Percentiles rank a stretch among this genome's conserved stretches.
Evolutionary conservation across 2,797 vertebrate species (phyloP).

Genomic region (Bryconaethiops microstoma): DNA sequence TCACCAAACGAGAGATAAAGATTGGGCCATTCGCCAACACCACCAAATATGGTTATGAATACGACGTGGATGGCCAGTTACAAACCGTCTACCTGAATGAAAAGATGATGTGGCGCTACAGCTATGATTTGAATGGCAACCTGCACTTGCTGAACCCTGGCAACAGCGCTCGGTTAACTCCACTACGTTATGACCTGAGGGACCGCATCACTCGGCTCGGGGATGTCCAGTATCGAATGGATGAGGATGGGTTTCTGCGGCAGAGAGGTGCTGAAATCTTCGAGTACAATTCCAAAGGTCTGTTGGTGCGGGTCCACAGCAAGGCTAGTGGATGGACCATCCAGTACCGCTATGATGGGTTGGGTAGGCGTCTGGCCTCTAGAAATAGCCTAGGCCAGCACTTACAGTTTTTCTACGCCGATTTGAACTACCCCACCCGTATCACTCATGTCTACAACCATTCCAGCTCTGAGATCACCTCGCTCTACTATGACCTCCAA

Average conservation of each 20-base stretch:
- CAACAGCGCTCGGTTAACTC: slow-evolving; percentile 91
- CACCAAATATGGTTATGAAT: slow-evolving; percentile 96
- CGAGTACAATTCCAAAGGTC: slow-evolving; percentile 97
- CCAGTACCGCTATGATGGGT: slow-evolving; percentile 94
- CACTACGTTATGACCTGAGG: slow-evolving; percentile 92
- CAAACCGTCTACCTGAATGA: slow-evolving; percentile 97
- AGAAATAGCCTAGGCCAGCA: slow-evolving; percentile 95
- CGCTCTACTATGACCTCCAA: slow-evolving; percentile 96
- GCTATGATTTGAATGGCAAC: slow-evolving; percentile 97
- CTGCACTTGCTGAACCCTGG: slow-evolving; percentile 94
- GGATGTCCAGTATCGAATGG: slow-evolving; percentile 92
- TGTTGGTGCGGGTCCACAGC: slow-evolving; percentile 93
- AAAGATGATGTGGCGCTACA: slow-evolving; percentile 97
- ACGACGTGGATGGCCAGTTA: slow-evolving; percentile 95
- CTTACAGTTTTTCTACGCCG: slow-evolving; percentile 97
- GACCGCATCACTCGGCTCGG: slow-evolving; percentile 96
- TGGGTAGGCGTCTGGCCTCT: slow-evolving; percentile 91
- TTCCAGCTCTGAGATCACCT: slow-evolving; percentile 97
- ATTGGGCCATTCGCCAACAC: slow-evolving; percentile 98
- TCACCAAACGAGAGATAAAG: slow-evolving; percentile 96
- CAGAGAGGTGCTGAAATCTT: slow-evolving; percentile 96
- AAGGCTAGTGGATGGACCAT: slow-evolving; percentile 97
- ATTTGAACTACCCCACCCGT: slow-evolving; percentile 94
- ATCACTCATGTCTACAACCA: slow-evolving; percentile 99
- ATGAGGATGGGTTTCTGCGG: slow-evolving; percentile 95